Evolutionary conservation across 2,888 invertebrate genomes (phyloP).

Genomic region (Pristionchus fissidentatus): DNA sequence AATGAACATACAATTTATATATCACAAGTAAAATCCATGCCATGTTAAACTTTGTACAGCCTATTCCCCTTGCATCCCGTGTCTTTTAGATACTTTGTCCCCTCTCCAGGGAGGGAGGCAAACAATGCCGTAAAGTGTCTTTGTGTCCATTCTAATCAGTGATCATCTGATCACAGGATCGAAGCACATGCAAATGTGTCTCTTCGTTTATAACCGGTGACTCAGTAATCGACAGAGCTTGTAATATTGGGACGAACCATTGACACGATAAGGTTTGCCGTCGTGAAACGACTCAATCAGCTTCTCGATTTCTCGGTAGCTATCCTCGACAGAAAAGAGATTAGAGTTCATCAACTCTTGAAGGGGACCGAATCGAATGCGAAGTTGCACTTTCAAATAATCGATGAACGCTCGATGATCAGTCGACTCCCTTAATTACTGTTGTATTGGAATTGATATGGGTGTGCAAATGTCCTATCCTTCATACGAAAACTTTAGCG

Average conservation of each 20-base stretch:
- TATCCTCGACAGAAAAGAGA: conserved; percentile 24
- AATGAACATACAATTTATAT: neutral
- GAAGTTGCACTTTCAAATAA: conserved; percentile 37
- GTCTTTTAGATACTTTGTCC: neutral
- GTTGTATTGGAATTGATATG: neutral
- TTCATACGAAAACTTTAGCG: neutral
- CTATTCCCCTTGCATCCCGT: neutral
- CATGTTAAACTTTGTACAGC: neutral
- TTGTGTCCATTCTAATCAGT: neutral
- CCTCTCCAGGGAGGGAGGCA: neutral
- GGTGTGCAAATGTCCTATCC: neutral
- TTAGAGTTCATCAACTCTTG: conserved; percentile 32
- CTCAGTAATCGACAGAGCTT: neutral
- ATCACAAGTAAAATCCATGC: neutral
- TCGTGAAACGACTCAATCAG: neutral
- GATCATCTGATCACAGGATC: neutral
- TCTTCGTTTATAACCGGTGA: neutral
- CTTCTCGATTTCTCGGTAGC: conserved; percentile 3
- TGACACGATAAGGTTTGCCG: neutral
- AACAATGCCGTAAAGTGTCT: neutral
- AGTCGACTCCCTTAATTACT: conserved; percentile 4
- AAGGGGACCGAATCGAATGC: conserved; percentile 30
- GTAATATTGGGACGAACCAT: conserved; percentile 20
- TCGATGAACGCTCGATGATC: conserved; percentile 15
- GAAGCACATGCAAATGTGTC: neutral